Evolutionary conservation across 64 coral and sea anemone genomes (phyloP).

Genomic region (Orbicella faveolata): DNA sequence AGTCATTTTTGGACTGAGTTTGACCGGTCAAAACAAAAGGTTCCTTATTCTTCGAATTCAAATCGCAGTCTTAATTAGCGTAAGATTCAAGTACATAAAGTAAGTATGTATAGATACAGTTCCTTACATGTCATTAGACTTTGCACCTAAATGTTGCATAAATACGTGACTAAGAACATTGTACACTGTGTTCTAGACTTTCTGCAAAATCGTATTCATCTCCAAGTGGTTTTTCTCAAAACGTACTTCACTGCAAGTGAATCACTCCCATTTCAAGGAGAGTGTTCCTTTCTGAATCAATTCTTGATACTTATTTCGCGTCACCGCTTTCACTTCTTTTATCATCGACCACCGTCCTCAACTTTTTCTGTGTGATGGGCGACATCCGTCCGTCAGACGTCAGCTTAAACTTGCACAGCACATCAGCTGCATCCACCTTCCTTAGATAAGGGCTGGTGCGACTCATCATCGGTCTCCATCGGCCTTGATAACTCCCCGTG

Average conservation of each 20-base stretch:
- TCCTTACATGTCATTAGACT: no score
- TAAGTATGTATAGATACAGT: no score
- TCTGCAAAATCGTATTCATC: no score
- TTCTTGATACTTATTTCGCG: background rate
- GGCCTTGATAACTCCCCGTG: constrained; percentile 81
- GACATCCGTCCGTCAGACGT: constrained; percentile 76
- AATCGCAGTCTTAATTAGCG: no score
- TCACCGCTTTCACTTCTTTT: constrained; percentile 8
- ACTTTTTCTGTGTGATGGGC: constrained; percentile 66
- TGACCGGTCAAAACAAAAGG: no score
- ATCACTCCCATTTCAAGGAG: background rate
- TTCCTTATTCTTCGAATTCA: no score
- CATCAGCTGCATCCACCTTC: constrained; percentile 67
- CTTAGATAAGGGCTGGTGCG: constrained; percentile 90
- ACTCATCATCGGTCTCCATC: constrained; percentile 98
- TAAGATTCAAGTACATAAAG: no score
- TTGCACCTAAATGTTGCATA: no score
- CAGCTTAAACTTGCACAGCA: constrained; percentile 91
- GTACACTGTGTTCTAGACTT: no score
- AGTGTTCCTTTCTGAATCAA: background rate
- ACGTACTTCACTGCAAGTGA: background rate
- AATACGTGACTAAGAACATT: no score
- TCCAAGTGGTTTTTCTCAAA: no score
- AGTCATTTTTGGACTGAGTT: no score
- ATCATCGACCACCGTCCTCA: constrained; percentile 80